Evolutionary conservation across 2,797 vertebrate species (phyloP), one percentile per base, ranked within the genome.

Genomic region (Dipus sagitta): DNA sequence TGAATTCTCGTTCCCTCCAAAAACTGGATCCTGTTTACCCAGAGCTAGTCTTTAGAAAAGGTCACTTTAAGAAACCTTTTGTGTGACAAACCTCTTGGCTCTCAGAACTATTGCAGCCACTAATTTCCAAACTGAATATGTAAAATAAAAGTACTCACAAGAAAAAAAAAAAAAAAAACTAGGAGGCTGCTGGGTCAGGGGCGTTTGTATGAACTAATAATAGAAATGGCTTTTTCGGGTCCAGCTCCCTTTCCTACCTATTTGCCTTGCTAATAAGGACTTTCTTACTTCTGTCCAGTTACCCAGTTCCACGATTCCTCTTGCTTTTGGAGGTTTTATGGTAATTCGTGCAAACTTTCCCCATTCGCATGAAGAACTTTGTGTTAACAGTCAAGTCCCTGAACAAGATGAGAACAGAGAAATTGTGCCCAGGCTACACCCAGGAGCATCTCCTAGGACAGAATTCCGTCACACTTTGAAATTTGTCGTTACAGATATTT

Each of bases 81-180:
- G 0, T 54, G 60, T 47, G 47, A 47, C 47, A 11, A 91, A 89
- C 79, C 89, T 84, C 89, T 87, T 95, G 52, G 52, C 70, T 95
- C 83, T 97, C 95, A 96, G 96, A 96, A 96, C 62, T 80, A 20
- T 8, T 12, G 86, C 67, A 95, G 64, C 4, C 74, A 78, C 96
- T 95, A 84, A 96, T 97, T 96, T 97, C 91, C 96, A 93, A 72
- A 90, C 77, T 92, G 94, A 92, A 64, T 90, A 83, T 81, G 88
- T 28, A 81, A 97, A 98, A 34, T 17, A 86, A 60, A 60, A 42
- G 34, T 87, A 71, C 65, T 91, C 0, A 18, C 86, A 60, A 17
- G 75, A 89, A 85, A 96, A 26, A 74, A 71, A 18, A 47, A 38
- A 20, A 32, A 38, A 26, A 84, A 52, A 30, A 78, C 90, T 90